Conservation (phyloP, 2,888 invertebrate species). For the Ormyrus rosae region DNA sequence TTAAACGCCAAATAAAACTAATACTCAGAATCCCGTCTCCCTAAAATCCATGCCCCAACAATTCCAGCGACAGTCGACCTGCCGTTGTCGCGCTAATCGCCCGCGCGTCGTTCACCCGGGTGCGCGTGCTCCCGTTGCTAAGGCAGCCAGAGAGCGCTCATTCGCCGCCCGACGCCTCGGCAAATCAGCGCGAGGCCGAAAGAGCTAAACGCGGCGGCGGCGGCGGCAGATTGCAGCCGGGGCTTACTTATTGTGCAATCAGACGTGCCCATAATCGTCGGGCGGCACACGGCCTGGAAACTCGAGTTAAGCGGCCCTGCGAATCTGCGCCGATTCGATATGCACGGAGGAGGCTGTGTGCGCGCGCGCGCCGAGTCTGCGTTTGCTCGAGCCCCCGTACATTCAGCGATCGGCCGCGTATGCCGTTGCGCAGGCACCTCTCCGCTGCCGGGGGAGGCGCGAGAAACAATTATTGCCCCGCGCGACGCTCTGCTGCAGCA, state of each 20-base stretch:
- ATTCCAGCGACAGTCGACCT: too few species aligned
- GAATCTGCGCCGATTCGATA: slow-evolving; percentile 16
- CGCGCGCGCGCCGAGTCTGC: background rate
- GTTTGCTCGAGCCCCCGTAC: slow-evolving; percentile 17
- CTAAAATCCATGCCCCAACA: too few species aligned
- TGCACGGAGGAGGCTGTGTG: slow-evolving; percentile 2
- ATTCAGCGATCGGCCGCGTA: slow-evolving; percentile 4
- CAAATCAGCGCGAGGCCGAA: slow-evolving; percentile 18
- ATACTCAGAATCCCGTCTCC: too few species aligned
- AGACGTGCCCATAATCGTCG: slow-evolving; percentile 1
- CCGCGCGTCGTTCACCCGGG: too few species aligned
- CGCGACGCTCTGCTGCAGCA: too few species aligned
- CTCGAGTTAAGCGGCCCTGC: slow-evolving; percentile 9
- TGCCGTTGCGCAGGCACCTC: background rate
- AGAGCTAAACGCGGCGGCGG: background rate
- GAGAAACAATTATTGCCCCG: slow-evolving; percentile 3
- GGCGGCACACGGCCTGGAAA: background rate
- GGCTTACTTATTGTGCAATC: slow-evolving; percentile 30
- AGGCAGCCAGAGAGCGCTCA: background rate
- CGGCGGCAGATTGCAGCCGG: background rate
- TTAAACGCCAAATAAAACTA: too few species aligned
- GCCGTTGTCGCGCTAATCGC: too few species aligned
- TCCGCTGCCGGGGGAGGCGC: background rate
- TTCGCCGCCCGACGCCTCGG: background rate
- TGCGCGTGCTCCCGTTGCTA: background rate